Evolutionary conservation across 2,113 vertebrate genomes (phyloP).

Genomic region (Desmodus rotundus): DNA sequence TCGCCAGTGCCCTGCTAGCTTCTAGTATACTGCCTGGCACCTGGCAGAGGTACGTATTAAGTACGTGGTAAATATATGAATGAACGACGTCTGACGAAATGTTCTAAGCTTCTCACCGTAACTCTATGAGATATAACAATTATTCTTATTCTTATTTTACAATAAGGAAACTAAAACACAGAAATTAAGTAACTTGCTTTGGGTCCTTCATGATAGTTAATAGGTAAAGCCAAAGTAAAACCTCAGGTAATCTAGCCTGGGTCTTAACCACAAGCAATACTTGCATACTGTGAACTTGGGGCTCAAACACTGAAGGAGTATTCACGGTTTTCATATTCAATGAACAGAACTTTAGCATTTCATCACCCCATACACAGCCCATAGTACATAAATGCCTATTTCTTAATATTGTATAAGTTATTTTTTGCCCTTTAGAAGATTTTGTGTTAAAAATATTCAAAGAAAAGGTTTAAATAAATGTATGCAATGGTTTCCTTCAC

Average conservation of each 20-base stretch:
- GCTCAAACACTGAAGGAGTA: neutral
- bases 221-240: neutral
- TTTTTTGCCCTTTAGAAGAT: neutral
- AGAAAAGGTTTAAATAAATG: neutral
- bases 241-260: neutral
- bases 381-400: neutral
- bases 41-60: neutral
- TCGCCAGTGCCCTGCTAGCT: neutral
- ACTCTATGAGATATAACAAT: neutral
- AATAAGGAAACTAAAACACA: neutral
- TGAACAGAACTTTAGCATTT: neutral
- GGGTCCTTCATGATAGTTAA: neutral
- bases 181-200: neutral
- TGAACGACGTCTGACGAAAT: neutral
- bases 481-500: neutral
- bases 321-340: neutral
- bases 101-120: neutral
- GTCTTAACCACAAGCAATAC: neutral
- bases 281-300: accelerated
- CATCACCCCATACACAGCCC: neutral
- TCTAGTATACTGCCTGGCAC: neutral
- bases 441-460: neutral
- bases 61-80: neutral
- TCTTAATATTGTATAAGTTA: neutral
- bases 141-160: neutral